Conservation (phyloP, 2,113 vertebrate species). For the Rynchops niger region DNA sequence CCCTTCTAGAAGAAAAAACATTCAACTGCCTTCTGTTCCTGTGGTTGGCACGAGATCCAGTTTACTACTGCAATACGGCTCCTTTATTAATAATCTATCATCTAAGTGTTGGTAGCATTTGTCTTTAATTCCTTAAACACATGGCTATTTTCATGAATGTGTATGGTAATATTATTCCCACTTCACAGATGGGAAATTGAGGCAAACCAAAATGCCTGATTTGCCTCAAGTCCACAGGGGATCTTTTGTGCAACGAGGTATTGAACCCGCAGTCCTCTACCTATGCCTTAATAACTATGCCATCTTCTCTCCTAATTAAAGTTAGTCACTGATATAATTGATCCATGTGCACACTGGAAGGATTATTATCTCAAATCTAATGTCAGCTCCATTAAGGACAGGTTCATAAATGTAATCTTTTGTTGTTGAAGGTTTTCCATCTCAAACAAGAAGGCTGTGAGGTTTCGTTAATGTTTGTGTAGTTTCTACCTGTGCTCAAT, state of each 20-base stretch:
- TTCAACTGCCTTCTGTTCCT: background rate
- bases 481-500: background rate
- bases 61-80: background rate
- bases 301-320: conserved; percentile 8
- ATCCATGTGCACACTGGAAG: background rate
- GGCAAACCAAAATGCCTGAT: conserved; percentile 16
- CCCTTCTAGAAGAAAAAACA: background rate
- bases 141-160: background rate
- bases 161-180: background rate
- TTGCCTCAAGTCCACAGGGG: background rate
- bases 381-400: background rate
- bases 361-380: background rate
- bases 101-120: background rate
- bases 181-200: background rate
- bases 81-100: background rate
- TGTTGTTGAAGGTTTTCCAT: background rate
- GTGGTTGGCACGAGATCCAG: background rate
- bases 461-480: background rate
- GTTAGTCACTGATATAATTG: conserved; percentile 14
- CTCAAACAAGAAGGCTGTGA: background rate
- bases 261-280: background rate
- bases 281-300: background rate
- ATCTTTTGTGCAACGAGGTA: background rate
- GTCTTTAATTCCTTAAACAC: background rate
- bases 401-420: background rate